Evolutionary conservation across 2,797 vertebrate species (phyloP).

Genomic region (Tiaroga cobitis): DNA sequence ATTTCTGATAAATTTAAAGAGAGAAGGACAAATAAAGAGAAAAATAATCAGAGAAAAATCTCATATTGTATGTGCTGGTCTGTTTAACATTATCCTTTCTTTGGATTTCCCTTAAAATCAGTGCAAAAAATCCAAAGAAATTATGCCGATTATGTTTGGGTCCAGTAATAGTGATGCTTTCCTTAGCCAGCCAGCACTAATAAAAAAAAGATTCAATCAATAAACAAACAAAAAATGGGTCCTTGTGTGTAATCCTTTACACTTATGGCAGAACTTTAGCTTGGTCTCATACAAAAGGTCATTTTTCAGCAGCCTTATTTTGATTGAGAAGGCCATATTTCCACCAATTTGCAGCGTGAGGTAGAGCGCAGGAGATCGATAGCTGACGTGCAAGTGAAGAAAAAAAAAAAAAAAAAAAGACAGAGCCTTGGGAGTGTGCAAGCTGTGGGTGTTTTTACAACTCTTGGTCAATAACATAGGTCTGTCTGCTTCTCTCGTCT

Average conservation of each 20-base stretch:
- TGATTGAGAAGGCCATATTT: conserved; percentile 34
- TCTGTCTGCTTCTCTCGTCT: conserved; percentile 16
- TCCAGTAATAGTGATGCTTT: not conserved
- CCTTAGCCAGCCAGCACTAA: not conserved
- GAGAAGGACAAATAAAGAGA: not conserved
- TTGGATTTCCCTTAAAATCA: not conserved
- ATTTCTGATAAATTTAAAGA: not conserved
- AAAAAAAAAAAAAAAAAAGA: conserved; percentile 29
- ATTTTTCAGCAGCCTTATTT: conserved; percentile 21
- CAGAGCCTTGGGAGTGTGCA: conserved; percentile 27
- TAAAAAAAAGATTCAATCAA: not conserved
- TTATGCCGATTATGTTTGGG: not conserved
- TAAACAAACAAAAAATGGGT: not conserved
- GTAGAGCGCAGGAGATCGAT: conserved; percentile 36
- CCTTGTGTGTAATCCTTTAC: not conserved
- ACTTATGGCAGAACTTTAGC: not conserved
- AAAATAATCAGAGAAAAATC: not conserved
- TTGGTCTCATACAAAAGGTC: conserved; percentile 18
- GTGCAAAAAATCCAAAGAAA: not conserved
- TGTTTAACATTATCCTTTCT: not conserved
- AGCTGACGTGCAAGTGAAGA: conserved; percentile 25
- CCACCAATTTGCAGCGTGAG: conserved; percentile 26
- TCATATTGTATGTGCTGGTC: too few relatives aligned
- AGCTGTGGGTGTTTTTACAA: conserved; percentile 34
- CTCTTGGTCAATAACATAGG: conserved; percentile 40